phyloP scores from a whole-genome alignment of 2,888 invertebrate genomes.

The Drosophila melanosoma region DNA sequence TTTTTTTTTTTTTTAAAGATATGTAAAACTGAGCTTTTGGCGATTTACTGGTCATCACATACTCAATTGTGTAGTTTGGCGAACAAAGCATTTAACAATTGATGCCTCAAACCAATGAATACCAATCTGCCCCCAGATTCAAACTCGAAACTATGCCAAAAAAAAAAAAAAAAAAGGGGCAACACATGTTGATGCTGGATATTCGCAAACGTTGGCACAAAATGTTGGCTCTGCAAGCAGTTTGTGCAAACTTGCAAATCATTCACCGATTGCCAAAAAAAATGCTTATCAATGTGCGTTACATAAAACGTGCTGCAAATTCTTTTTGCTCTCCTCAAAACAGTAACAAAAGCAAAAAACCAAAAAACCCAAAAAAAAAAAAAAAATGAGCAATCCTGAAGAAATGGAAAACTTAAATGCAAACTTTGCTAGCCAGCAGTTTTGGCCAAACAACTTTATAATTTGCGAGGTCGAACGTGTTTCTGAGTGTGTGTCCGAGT shows the following conservation, averaged over 20 bases:
- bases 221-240: constrained; percentile 48
- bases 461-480: constrained; percentile 69
- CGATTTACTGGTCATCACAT: background rate
- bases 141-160: constrained; percentile 34
- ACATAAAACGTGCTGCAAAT: constrained; percentile 72
- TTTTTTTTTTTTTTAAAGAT: constrained; percentile 6
- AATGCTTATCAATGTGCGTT: constrained; percentile 78
- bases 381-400: background rate
- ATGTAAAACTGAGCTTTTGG: constrained; percentile 31
- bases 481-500: constrained; percentile 33
- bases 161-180: constrained; percentile 26
- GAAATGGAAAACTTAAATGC: constrained; percentile 43
- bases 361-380: background rate
- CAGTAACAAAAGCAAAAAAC: background rate
- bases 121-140: background rate
- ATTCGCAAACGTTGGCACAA: constrained; percentile 71
- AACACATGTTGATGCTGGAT: constrained; percentile 25
- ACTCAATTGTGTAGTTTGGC: constrained; percentile 4
- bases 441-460: constrained; percentile 77
- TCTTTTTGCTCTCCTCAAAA: constrained; percentile 20
- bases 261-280: constrained; percentile 74
- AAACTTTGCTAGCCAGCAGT: constrained; percentile 76
- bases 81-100: constrained; percentile 6
- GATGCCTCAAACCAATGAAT: background rate
- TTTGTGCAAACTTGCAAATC: constrained; percentile 79